Base-by-base conservation (phyloP, 2,113 vertebrate species). In the Toxotes chatareus region DNA sequence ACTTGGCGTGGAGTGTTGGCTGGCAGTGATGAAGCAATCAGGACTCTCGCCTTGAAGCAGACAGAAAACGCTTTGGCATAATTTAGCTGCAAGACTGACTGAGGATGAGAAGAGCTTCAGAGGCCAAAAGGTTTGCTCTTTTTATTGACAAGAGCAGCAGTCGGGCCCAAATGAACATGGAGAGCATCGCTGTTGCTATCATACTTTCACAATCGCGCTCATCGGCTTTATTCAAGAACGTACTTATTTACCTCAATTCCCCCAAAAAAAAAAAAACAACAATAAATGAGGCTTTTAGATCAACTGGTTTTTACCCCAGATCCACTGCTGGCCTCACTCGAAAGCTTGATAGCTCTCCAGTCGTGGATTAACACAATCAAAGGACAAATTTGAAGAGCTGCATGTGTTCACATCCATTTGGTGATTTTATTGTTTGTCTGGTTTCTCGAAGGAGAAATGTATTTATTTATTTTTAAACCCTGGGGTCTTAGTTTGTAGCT, bases 1-100 rank as follows among this genome's bases (percentile, higher is more conserved):
- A 68, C 85, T 87, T 87, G 89, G 88, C 84, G 62, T 57, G 64
- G 62, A 83, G 79, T 82, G 66, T 86, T 86, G 79, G 82, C 88
- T 88, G 85, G 63, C 86, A 65, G 79, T 90, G 88, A 90, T 88
- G 90, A 92, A 89, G 88, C 85, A 92, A 93, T 93, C 92, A 91
- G 76, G 69, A 65, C 67, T 70, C 84, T 84, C 23, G 84, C 88
- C 86, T 89, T 80, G 80, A 88, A 86, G 88, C 79, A 53, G 84
- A 71, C 85, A 88, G 81, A 86, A 86, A 90, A 89, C 21, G 74
- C 82, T 86, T 79, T 62, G 83, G 88, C 69, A 87, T 89, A 83
- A 91, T 91, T 87, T 83, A 84, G 78, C 72, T 60, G 56, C 74
- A 61, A 61, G 66, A 73, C 49, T 44, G 77, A 82, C 82, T 63